phyloP scores from a whole-genome alignment of 1,140 invertebrate species.

The Pentalonia nigronervosa region DNA sequence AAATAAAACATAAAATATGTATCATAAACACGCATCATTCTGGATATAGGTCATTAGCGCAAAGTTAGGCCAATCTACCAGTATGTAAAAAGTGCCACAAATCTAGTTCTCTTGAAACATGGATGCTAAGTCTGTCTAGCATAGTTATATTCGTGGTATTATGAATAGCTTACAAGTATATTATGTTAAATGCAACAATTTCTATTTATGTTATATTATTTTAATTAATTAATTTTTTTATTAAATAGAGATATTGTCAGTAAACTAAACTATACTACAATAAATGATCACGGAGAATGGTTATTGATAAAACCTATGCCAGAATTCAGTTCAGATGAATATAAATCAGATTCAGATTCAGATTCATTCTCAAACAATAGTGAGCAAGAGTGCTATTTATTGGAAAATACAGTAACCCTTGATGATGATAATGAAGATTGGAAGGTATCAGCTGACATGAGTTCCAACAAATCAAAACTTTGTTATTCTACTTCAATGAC shows the following conservation, averaged over 20 bases:
- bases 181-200: not conserved
- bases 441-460: not conserved
- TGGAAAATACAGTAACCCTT: not conserved
- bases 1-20: too few relatives aligned
- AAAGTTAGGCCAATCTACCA: too few relatives aligned
- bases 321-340: not conserved
- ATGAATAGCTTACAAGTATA: too few relatives aligned
- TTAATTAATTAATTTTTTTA: slow-evolving; percentile 1
- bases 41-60: too few relatives aligned
- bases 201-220: not conserved
- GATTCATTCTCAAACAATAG: slow-evolving; percentile 14
- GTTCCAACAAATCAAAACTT: not conserved
- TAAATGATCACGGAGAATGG: not conserved
- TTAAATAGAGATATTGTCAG: not conserved
- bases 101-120: too few relatives aligned
- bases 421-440: not conserved
- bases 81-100: too few relatives aligned
- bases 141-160: too few relatives aligned
- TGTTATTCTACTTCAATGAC: slow-evolving; percentile 46
- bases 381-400: slow-evolving; percentile 8
- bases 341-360: slow-evolving; percentile 17
- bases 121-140: too few relatives aligned
- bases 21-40: too few relatives aligned
- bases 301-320: not conserved
- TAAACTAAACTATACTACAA: not conserved